Base-by-base conservation (phyloP, 2,888 invertebrate species). In the Acleris literana region DNA sequence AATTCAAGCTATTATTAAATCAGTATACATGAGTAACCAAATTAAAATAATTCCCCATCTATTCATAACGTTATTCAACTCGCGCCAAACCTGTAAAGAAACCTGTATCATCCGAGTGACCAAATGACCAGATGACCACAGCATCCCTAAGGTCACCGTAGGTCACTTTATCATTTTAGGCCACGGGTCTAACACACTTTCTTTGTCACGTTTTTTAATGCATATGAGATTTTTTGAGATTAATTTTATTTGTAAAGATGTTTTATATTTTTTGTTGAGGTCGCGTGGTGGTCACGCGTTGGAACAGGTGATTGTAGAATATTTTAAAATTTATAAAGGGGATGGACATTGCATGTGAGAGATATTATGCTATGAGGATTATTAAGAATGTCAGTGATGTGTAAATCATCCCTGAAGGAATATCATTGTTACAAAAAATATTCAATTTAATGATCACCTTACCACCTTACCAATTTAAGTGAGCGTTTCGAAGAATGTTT, bases 171-270 rank as follows among this genome's bases (percentile, higher is more conserved):
- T 71, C 66, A 70, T 71, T 52, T 70, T 65, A 57, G 65, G 71
- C 65, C 78, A 75, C 83, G 80, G 76, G 82, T 46, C 73, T 18
- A 68, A 73, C 83, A 79, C 82, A 74, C 80, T 78, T 64, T 70
- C 71, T 71, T 71, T 70, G 59, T 69, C 65, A 39, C 51, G 39
- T 57, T 55, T 61, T 69, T 16, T 71, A 64, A 64, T 65, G 70
- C 70, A 68, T 67, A 69, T 70, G 63, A 63, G 63, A 25, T 51
- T 49, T 39, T 56, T n/a, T 43, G 63, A 49, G 63, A 49, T 55
- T 39, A 56, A 39, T 63, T 56, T 55, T 54, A 55, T 49, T 59
- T n/a, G 13, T 43, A 22, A 63, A 68, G 69, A 69, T 51, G 44
- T 67, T 65, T 18, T 29, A 49, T 46, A 48, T 22, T 25, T 54